Base-by-base conservation (phyloP, 1,140 invertebrate species). In the Neuroterus valhalla region DNA sequence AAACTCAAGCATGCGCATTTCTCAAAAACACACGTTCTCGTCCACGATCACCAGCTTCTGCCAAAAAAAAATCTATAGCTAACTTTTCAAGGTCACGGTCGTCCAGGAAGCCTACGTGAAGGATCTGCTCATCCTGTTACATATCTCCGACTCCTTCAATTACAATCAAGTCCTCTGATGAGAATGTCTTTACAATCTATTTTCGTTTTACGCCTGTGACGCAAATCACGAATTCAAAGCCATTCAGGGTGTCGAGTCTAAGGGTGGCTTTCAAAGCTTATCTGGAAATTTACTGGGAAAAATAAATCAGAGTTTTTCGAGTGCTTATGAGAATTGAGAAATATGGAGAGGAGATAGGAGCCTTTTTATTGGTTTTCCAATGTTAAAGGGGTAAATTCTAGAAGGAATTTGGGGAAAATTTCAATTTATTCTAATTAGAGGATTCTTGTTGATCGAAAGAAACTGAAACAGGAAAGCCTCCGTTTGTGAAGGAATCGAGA, bases 1-100 rank as follows among this genome's bases (percentile, higher is more conserved):
- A 70, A 44, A 50, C 48, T 46, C 71, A 85, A 84, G 84, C 81
- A 80, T 87, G 86, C 86, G 86, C 84, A 66, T 70, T 86, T 80
- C 68, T 77, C 81, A 81, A 77, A 80, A 83, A 78, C 74, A 71
- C 73, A 78, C 50, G 68, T 50, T 76, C 71, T 77, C 76, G 45
- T 75, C 75, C 72, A 48, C 55, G 71, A 74, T 44, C 77, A 66
- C 66, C 67, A 77, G 69, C 70, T 78, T 75, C 72, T 86, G 85
- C 82, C 86, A 87, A 86, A 82, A 79, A 17, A 79, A 83, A 85
- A 81, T 82, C 77, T 80, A 80, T 81, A 80, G 73, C 38, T 45
- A 46, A 62, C n/a, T 75, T 78, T 70, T 44, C 72, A 81, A 78
- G 78, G 74, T 79, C 71, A 21, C 69, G 70, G 66, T 17, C 52